phyloP scores from a whole-genome alignment of 2,797 vertebrate genomes.

The Argentina silus region DNA sequence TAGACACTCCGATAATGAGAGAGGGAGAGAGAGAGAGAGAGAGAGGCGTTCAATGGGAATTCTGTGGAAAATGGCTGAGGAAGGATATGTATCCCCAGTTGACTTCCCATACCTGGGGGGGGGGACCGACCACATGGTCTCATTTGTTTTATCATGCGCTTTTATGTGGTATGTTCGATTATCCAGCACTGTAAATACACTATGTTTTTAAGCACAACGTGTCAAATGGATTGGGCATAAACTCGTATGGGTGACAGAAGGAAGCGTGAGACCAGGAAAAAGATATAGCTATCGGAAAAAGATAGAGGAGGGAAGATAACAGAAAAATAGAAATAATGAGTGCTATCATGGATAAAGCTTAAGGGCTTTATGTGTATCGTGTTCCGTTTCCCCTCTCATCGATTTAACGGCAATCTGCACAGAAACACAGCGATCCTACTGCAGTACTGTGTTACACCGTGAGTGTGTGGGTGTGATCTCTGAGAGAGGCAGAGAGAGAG shows the following conservation, averaged over 20 bases:
- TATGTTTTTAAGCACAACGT: too few species aligned
- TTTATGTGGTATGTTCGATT: too few species aligned
- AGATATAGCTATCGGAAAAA: too few species aligned
- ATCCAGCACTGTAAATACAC: too few species aligned
- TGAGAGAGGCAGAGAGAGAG: constrained; percentile 51
- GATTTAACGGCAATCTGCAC: constrained; percentile 59
- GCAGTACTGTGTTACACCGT: constrained; percentile 62
- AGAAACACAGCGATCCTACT: constrained; percentile 63
- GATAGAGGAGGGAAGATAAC: neutral
- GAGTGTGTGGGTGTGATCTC: constrained; percentile 51
- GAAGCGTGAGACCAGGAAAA: too few species aligned
- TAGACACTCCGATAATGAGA: constrained; percentile 30
- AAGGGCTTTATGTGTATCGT: neutral
- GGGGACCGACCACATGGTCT: too few species aligned
- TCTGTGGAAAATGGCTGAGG: neutral
- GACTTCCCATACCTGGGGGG: neutral
- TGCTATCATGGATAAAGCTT: neutral
- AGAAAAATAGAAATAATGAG: neutral
- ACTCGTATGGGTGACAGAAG: too few species aligned
- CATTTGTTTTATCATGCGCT: too few species aligned
- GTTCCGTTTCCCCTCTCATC: neutral
- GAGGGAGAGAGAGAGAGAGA: neutral
- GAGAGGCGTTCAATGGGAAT: neutral
- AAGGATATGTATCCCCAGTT: neutral
- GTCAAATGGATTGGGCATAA: too few species aligned